Evolutionary conservation across 2,888 invertebrate species (phyloP).

Genomic region (Ophion costatus): DNA sequence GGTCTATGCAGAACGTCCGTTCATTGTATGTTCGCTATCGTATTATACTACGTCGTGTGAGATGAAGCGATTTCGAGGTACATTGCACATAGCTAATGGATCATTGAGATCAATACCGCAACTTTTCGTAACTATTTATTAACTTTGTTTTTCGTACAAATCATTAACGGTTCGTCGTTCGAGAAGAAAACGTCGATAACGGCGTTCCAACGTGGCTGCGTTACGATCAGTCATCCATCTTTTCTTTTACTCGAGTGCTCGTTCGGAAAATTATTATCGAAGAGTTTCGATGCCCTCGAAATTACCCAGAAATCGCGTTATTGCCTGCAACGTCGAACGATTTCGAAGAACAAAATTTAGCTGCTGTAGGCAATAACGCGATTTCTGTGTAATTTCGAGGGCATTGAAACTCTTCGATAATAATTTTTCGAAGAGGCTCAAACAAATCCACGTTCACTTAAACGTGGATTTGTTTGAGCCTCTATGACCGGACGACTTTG

Average conservation of each 20-base stretch:
- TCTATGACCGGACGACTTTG: no score
- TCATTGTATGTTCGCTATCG: slow-evolving; percentile 38
- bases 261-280: no score
- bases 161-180: background rate
- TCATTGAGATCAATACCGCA: background rate
- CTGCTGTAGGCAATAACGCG: no score
- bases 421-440: no score
- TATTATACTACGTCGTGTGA: slow-evolving; percentile 20
- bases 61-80: slow-evolving; percentile 27
- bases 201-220: background rate
- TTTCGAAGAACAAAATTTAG: no score
- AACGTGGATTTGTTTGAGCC: background rate
- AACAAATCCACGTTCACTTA: no score
- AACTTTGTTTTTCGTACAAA: background rate
- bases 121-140: background rate
- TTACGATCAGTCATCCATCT: background rate
- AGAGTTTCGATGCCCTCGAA: no score
- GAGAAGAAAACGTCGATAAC: background rate
- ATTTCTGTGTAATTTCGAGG: no score
- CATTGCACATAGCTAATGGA: slow-evolving; percentile 38
- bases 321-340: no score
- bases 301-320: no score
- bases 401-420: no score
- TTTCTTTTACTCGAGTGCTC: background rate
- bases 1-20: slow-evolving; percentile 46